Conservation (phyloP, 2,113 vertebrate genomes). For the Gallinago jamesoni region DNA sequence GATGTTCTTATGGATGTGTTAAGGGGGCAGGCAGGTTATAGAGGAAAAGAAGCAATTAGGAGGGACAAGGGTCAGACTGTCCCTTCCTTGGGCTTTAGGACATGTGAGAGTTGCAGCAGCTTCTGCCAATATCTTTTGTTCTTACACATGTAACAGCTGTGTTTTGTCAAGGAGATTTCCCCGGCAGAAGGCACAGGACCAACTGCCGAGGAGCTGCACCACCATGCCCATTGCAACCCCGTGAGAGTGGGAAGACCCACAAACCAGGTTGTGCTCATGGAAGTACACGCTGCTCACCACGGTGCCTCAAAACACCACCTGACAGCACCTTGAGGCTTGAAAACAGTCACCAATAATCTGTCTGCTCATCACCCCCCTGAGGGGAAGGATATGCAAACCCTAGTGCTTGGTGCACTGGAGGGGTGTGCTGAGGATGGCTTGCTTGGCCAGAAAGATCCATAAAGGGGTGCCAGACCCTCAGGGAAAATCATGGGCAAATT, state of each 20-base stretch:
- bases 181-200: neutral
- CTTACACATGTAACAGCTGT: neutral
- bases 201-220: neutral
- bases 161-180: neutral
- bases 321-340: neutral
- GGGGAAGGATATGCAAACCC: slow-evolving; percentile 21
- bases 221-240: neutral
- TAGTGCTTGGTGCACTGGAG: neutral
- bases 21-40: neutral
- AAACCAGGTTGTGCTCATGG: neutral
- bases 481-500: neutral
- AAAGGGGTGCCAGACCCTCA: neutral
- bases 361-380: neutral
- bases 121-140: neutral
- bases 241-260: neutral
- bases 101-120: neutral
- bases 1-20: neutral
- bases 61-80: neutral
- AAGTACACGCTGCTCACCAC: neutral
- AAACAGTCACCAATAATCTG: neutral
- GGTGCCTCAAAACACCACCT: neutral
- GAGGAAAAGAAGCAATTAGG: neutral
- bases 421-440: neutral
- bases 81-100: neutral
- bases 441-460: neutral